Evolutionary conservation across 2,797 vertebrate species (phyloP).

Genomic region (Tarsius wallacei): DNA sequence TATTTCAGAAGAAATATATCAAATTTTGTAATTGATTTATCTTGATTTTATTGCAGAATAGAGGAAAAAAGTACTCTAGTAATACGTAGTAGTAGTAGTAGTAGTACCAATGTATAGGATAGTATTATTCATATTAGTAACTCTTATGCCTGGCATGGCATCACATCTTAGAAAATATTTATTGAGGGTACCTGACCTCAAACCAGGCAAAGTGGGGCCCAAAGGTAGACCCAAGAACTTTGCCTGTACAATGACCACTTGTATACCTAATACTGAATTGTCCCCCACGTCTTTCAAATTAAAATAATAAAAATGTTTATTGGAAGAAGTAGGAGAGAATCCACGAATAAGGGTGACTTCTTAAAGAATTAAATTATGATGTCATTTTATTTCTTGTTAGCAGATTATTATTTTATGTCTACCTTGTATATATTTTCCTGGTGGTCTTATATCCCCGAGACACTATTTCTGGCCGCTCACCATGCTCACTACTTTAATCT

Average conservation of each 20-base stretch:
- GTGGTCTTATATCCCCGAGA: not conserved
- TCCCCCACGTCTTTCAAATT: too few species aligned
- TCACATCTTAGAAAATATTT: not conserved
- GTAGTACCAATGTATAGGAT: not conserved
- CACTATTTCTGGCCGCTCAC: not conserved
- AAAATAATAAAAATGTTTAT: not conserved
- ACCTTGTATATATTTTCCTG: not conserved
- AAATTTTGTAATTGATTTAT: not conserved
- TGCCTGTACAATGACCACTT: too few species aligned
- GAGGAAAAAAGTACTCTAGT: not conserved
- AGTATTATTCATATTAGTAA: not conserved
- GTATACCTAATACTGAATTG: too few species aligned
- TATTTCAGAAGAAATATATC: conserved; percentile 44
- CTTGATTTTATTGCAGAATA: not conserved
- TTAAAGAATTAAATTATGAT: not conserved
- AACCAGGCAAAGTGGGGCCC: too few species aligned
- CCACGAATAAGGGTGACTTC: not conserved
- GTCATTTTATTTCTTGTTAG: not conserved
- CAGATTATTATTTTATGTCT: not conserved
- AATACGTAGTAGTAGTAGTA: not conserved
- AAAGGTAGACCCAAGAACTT: too few species aligned
- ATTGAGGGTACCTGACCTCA: not conserved
- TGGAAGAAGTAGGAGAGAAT: not conserved
- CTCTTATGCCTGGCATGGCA: not conserved
- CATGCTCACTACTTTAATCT: not conserved